Base-by-base conservation (phyloP, 2,113 vertebrate genomes). In the Cyphomyrus plagiostoma region DNA sequence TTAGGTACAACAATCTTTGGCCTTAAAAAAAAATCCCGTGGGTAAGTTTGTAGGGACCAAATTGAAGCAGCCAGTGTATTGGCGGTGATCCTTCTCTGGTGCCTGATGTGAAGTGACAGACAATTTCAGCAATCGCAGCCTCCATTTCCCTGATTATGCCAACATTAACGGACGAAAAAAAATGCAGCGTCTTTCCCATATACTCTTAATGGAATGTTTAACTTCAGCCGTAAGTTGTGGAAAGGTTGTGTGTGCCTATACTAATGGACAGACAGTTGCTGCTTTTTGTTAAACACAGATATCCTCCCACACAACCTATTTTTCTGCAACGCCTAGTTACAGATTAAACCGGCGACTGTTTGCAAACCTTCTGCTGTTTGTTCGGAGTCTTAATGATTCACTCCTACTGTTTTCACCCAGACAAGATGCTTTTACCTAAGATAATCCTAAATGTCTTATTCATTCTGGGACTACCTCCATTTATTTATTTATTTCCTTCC, bases 381-480 rank as follows among this genome's bases (percentile, higher is more conserved):
- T 86, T 66, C 53, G 30, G 49, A 56, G 39, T 66, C 46, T 89
- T 89, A 89, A 89, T 89, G 52, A 89, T 89, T 89, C 39, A 89
- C 89, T 89, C 52, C 19, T 66, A 48, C 39, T 10, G 80, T 84
- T 85, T 85, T 42, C 80, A 46, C 45, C 23, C 30, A 30, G 39
- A 42, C 13, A 66, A 26, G 3, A 48, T 42, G 52, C 80, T 30
- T 26, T 77, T 87, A n/a, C 50, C 50, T 56, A 53, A 39, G 13
- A 87, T 10, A 53, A 26, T 86, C 83, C 46, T 46, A 86, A 86
- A 87, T 87, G 50, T 39, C 39, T 87, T 87, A 56, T 53, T 87
- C 26, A 87, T 56, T 87, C 26, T 53, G 3, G 49, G 30, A 6
- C 30, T 15, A 56, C 48, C 17, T 30, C 23, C 4, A 39, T 83